A percentile compares a stretch with the other conserved stretches of the same genome.
These are phyloP conservation scores for Arbacia lixula DNA, from an alignment of 53 echinoderm and acorn worm genomes.

Conservation along the genomic window DNA sequence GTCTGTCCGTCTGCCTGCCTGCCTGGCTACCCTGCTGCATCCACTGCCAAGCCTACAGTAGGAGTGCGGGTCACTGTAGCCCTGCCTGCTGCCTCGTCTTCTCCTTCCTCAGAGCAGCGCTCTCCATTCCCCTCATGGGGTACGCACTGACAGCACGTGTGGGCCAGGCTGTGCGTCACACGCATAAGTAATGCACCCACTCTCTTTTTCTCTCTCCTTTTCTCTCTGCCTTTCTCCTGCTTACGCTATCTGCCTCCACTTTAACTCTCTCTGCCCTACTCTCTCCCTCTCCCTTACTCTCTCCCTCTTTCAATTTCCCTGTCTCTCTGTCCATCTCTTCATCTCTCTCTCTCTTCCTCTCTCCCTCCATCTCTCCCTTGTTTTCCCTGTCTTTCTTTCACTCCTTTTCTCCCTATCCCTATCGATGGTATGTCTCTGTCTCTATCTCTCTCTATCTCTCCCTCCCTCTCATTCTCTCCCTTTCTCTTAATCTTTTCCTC, in stretches of 20 bases:
- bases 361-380: neutral
- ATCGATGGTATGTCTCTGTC: neutral
- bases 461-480: neutral
- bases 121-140: neutral
- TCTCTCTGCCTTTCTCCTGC: neutral
- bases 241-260: too few species aligned
- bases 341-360: constrained; percentile 7
- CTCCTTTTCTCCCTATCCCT: neutral
- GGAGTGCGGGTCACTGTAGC: too few species aligned
- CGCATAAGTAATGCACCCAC: constrained; percentile 44
- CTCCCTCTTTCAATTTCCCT: neutral
- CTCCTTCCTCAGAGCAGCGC: neutral
- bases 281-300: too few species aligned
- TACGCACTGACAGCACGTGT: constrained; percentile 28
- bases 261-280: too few species aligned
- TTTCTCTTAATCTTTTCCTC: too few species aligned
- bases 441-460: neutral
- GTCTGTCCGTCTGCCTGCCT: too few species aligned
- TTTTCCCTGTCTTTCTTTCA: neutral
- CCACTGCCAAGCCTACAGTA: neutral
- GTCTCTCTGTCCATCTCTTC: constrained; percentile 1
- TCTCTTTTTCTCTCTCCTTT: neutral
- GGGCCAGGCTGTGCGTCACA: constrained; percentile 40
- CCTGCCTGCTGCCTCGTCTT: neutral
- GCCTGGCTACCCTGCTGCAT: too few species aligned